phyloP scores from a whole-genome alignment of 2,888 invertebrate species.

The Caenorhabditis sp. region DNA sequence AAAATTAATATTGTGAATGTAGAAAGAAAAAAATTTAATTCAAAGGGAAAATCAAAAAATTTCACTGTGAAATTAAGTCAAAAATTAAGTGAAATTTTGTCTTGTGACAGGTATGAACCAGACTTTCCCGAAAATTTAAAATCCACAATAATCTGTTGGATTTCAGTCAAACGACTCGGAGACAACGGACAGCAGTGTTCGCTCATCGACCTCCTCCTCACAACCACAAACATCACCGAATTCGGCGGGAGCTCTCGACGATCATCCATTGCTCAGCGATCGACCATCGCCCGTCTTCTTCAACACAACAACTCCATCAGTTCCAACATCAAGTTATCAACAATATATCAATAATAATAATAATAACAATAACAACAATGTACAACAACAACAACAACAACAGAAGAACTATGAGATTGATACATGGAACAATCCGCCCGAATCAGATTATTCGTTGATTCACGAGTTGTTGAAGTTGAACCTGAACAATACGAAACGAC shows the following conservation, averaged over 20 bases:
- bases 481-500: constrained; percentile 26
- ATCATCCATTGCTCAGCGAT: constrained; percentile 40
- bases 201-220: constrained; percentile 45
- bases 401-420: constrained; percentile 10
- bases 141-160: no score
- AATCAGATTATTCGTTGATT: constrained; percentile 38
- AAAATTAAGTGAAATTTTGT: constrained; percentile 5
- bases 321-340: no score
- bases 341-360: background rate
- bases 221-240: constrained; percentile 47
- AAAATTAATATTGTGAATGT: no score
- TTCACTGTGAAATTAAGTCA: no score
- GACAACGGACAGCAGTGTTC: constrained; percentile 39
- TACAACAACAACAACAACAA: constrained; percentile 18
- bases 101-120: no score
- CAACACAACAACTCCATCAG: constrained; percentile 7
- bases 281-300: constrained; percentile 18
- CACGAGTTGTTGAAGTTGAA: constrained; percentile 50
- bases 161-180: constrained; percentile 44
- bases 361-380: background rate
- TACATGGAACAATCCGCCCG: constrained; percentile 35
- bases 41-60: no score
- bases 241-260: constrained; percentile 24
- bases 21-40: no score
- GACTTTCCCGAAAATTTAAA: no score